Percentiles rank a stretch among this genome's conserved stretches.
These are phyloP conservation scores for Chlamydotis undulata DNA, from an alignment of 2,113 vertebrate genomes.

Conservation along the genomic window DNA sequence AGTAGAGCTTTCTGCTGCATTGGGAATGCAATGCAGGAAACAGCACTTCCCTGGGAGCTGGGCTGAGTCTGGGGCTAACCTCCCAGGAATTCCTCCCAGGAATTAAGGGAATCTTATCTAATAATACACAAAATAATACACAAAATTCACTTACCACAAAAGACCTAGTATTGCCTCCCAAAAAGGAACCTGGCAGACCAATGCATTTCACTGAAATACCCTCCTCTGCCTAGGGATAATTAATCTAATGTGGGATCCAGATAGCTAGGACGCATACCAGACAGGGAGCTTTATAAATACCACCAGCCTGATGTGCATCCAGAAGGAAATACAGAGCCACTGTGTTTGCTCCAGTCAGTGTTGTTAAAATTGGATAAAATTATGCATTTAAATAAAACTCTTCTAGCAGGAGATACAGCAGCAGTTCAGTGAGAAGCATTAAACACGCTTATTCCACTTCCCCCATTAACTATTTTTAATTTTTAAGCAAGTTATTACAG, in stretches of 20 bases:
- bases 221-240: neutral
- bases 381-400: neutral
- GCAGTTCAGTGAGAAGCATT: slow-evolving; percentile 44
- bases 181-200: neutral
- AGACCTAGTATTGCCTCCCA: neutral
- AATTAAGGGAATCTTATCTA: neutral
- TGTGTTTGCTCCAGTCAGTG: neutral
- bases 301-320: neutral
- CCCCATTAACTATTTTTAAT: slow-evolving; percentile 63
- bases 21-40: neutral
- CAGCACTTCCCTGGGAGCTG: neutral
- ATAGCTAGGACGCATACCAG: neutral
- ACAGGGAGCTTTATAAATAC: neutral
- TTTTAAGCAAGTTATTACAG: slow-evolving; percentile 72
- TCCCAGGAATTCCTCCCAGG: neutral
- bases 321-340: neutral
- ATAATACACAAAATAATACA: neutral
- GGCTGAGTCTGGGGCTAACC: neutral
- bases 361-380: slow-evolving; percentile 1
- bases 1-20: neutral
- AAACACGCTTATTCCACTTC: slow-evolving; percentile 5
- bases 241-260: neutral
- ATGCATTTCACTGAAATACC: neutral
- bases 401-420: neutral
- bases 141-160: neutral